A percentile compares a stretch with the other conserved stretches of the same genome.
Conservation (phyloP, 1,140 invertebrate species). For the Orchesella cincta region DNA sequence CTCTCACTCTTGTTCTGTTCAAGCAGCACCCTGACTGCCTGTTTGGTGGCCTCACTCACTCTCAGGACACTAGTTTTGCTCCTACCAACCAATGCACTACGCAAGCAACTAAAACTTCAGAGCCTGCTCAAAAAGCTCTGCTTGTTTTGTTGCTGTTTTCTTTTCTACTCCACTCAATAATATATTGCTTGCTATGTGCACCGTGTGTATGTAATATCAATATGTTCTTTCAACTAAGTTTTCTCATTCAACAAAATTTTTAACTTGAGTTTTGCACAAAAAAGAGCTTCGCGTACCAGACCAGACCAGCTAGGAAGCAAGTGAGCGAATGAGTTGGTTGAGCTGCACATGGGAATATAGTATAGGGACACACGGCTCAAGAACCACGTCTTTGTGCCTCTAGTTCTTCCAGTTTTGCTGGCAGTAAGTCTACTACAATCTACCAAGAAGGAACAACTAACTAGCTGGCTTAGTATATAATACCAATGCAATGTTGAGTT, state of each 20-base stretch:
- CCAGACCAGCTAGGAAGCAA: slow-evolving; percentile 13
- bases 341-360: too few relatives aligned
- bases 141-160: too few relatives aligned
- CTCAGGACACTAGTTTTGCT: background rate
- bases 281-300: background rate
- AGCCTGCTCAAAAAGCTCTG: too few relatives aligned
- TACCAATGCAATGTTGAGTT: too few relatives aligned
- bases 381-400: background rate
- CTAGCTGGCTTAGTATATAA: too few relatives aligned
- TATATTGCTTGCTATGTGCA: background rate
- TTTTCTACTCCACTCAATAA: too few relatives aligned
- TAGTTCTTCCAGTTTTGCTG: background rate
- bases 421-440: too few relatives aligned
- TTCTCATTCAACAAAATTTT: slow-evolving; percentile 15
- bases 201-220: background rate
- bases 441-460: too few relatives aligned
- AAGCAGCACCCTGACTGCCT: slow-evolving; percentile 8
- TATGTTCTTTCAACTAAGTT: background rate
- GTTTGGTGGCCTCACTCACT: slow-evolving; percentile 14
- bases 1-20: slow-evolving; percentile 3
- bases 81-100: background rate
- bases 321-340: background rate
- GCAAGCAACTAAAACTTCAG: background rate
- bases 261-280: slow-evolving; percentile 2
- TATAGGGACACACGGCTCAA: background rate